Evolutionary conservation across 2,113 vertebrate species (phyloP).

Genomic region (Equus przewalskii): DNA sequence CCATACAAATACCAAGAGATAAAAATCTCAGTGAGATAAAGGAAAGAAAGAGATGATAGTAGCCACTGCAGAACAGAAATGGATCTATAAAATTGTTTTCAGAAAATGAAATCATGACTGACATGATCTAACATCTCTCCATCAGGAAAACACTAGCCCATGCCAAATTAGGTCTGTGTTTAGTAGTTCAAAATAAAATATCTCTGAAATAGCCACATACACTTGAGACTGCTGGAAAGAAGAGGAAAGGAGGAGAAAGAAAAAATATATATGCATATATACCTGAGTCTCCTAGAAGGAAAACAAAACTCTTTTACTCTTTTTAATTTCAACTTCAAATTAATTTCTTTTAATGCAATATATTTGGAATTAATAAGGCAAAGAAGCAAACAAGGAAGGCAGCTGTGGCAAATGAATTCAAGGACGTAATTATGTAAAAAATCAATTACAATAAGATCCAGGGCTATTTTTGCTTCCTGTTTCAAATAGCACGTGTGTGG

Average conservation of each 20-base stretch:
- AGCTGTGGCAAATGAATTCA: background rate
- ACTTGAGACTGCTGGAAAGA: background rate
- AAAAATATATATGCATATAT: background rate
- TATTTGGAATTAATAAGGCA: constrained; percentile 56
- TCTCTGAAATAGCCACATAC: background rate
- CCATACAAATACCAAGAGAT: constrained; percentile 33
- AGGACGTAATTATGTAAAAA: background rate
- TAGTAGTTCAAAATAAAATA: constrained; percentile 62
- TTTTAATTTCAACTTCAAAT: constrained; percentile 42
- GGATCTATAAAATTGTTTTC: constrained; percentile 75
- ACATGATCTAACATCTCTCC: constrained; percentile 69
- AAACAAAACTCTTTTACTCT: background rate
- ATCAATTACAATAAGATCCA: background rate
- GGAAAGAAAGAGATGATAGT: background rate
- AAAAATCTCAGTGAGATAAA: constrained; percentile 58
- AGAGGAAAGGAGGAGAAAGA: background rate
- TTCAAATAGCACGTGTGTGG: background rate
- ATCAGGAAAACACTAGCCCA: constrained; percentile 1
- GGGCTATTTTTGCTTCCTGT: constrained; percentile 47
- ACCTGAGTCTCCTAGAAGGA: background rate
- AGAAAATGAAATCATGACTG: constrained; percentile 78
- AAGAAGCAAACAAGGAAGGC: background rate
- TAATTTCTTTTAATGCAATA: constrained; percentile 20
- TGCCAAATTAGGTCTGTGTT: background rate
- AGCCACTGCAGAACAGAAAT: constrained; percentile 54